Percentiles rank a stretch among this genome's conserved stretches.
Evolutionary conservation across 2,797 vertebrate species (phyloP).

Genomic region (Galaxias olidus): DNA sequence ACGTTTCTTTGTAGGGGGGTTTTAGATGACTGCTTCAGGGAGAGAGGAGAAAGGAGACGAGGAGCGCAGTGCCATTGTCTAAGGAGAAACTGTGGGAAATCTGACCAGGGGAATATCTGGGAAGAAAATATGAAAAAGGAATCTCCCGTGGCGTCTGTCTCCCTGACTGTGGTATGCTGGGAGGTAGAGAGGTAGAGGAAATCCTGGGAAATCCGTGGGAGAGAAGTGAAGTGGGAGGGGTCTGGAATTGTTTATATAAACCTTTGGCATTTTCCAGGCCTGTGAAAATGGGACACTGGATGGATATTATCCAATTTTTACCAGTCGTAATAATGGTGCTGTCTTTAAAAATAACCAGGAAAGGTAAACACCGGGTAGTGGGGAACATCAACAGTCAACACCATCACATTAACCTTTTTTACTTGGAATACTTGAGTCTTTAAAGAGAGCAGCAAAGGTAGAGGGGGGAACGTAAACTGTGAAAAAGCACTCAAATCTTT

Average conservation of each 20-base stretch:
- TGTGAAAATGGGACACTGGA: conserved; percentile 4
- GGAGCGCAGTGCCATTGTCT: conserved; percentile 56
- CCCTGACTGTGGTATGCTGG: background rate
- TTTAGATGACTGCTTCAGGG: conserved; percentile 31
- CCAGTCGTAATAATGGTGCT: background rate
- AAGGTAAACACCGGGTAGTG: too few species aligned
- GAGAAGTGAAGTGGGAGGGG: conserved; percentile 12
- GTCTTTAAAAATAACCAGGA: background rate
- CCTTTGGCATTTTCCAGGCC: background rate
- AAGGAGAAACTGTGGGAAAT: conserved; percentile 48
- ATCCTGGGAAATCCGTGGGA: conserved; percentile 16
- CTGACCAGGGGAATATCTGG: conserved; percentile 55
- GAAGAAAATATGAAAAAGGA: conserved; percentile 39
- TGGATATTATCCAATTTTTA: background rate
- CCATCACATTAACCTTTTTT: too few species aligned
- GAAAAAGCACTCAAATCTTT: background rate
- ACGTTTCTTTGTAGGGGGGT: conserved; percentile 39
- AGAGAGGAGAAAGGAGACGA: conserved; percentile 54
- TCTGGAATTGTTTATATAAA: conserved; percentile 10
- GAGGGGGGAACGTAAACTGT: background rate
- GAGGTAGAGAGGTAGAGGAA: background rate
- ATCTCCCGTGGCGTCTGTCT: conserved; percentile 28
- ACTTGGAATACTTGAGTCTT: background rate
- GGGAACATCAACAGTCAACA: too few species aligned
- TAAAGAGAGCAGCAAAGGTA: background rate